These are phyloP conservation scores for Drosophila lini DNA, from an alignment of 1,140 invertebrate species.

Conservation along the genomic window DNA sequence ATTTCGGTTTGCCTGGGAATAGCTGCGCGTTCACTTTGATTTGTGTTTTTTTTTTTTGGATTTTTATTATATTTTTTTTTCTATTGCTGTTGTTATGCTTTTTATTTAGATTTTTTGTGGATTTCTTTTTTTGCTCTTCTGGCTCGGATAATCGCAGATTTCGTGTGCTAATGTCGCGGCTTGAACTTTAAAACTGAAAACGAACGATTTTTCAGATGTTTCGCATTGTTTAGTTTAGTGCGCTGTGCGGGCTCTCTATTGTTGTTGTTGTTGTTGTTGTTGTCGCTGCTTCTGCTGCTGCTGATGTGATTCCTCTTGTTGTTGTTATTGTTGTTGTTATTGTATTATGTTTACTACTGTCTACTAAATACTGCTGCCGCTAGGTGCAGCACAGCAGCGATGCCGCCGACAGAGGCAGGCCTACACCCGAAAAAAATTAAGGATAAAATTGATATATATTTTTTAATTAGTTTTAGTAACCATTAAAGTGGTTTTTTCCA, in stretches of 20 bases:
- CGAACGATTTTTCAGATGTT: constrained; percentile 69
- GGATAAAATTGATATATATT: background rate
- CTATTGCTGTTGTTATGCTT: constrained; percentile 2
- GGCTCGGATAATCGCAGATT: constrained; percentile 71
- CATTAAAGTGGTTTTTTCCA: background rate
- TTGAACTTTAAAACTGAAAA: constrained; percentile 83
- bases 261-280: constrained; percentile 46
- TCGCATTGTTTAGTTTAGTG: constrained; percentile 79
- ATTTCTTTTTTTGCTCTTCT: constrained; percentile 14
- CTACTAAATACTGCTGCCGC: constrained; percentile 35
- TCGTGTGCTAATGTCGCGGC: constrained; percentile 81
- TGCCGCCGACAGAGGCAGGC: constrained; percentile 17
- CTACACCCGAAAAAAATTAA: background rate
- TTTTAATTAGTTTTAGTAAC: background rate
- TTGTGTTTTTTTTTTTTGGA: background rate
- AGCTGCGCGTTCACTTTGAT: constrained; percentile 2
- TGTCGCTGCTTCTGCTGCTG: constrained; percentile 6
- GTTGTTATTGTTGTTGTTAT: constrained; percentile 50
- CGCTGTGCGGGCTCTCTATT: constrained; percentile 58
- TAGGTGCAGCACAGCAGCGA: constrained; percentile 70
- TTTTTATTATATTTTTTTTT: constrained; percentile 9
- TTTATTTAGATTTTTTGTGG: constrained; percentile 1
- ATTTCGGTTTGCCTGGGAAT: constrained; percentile 13
- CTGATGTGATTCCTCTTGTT: constrained; percentile 26
- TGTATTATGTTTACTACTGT: constrained; percentile 78